Evolutionary conservation across 2,888 invertebrate genomes (phyloP).

Genomic region (Entomobrya proxima): DNA sequence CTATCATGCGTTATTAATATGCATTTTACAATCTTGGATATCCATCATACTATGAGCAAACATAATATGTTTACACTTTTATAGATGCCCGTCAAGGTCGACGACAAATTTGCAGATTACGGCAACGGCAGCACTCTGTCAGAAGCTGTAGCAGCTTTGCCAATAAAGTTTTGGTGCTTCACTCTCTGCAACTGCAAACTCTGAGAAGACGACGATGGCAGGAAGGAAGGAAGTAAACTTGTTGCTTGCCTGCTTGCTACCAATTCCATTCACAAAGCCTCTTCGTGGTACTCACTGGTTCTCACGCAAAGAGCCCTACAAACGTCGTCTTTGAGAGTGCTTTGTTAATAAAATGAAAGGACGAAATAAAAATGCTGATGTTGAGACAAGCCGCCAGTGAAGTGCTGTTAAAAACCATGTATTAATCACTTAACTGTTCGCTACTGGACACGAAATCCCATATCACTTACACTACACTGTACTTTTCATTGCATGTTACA

Average conservation of each 20-base stretch:
- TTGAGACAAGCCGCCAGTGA: background rate
- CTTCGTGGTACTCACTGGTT: background rate
- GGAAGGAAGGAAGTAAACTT: slow-evolving; percentile 53
- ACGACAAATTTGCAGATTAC: slow-evolving; percentile 23
- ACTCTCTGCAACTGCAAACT: background rate
- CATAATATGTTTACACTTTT: slow-evolving; percentile 26
- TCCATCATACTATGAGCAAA: background rate
- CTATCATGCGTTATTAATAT: background rate
- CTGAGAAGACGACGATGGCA: slow-evolving; percentile 26
- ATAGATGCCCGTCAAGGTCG: slow-evolving; percentile 25
- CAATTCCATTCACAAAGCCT: background rate
- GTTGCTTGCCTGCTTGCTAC: background rate
- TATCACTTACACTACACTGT: background rate
- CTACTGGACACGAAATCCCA: slow-evolving; percentile 16
- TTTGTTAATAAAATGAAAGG: background rate
- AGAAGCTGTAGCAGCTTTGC: background rate
- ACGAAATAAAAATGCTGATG: background rate
- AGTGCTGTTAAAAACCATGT: slow-evolving; percentile 14
- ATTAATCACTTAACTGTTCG: background rate
- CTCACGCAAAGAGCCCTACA: background rate
- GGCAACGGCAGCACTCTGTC: background rate
- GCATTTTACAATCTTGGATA: slow-evolving; percentile 20
- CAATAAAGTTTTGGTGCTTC: no score
- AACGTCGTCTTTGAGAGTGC: background rate
- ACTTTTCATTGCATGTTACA: no score